Percentiles rank a stretch among this genome's conserved stretches.
phyloP scores from a whole-genome alignment of 2,797 vertebrate species.

The Pterois miles region DNA sequence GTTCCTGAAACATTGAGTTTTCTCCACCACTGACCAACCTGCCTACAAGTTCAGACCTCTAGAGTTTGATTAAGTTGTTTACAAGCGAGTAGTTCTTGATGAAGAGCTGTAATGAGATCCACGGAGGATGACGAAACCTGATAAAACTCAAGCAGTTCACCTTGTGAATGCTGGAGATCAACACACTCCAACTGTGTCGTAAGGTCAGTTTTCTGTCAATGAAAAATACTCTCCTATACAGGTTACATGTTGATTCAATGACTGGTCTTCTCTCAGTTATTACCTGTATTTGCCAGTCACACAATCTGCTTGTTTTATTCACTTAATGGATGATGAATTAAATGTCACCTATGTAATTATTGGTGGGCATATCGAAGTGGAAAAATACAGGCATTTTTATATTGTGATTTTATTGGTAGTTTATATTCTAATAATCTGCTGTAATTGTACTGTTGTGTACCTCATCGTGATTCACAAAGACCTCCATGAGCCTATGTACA shows the following conservation, averaged over 20 bases:
- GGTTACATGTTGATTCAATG: too few relatives aligned
- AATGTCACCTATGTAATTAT: conserved; percentile 39
- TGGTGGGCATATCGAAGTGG: conserved; percentile 30
- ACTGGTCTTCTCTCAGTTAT: too few relatives aligned
- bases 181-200: too few relatives aligned
- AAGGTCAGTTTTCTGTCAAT: too few relatives aligned
- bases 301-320: too few relatives aligned
- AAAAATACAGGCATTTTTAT: conserved; percentile 40
- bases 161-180: too few relatives aligned
- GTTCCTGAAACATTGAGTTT: too few relatives aligned
- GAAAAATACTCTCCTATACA: too few relatives aligned
- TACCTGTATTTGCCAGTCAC: too few relatives aligned
- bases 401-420: conserved; percentile 15
- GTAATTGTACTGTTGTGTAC: conserved; percentile 41
- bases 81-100: not conserved
- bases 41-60: not conserved
- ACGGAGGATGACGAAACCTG: not conserved
- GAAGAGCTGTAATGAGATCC: not conserved
- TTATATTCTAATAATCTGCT: conserved; percentile 41
- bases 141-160: too few relatives aligned
- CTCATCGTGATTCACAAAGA: conserved; percentile 24
- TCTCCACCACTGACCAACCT: too few relatives aligned
- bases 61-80: not conserved
- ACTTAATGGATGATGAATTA: not conserved
- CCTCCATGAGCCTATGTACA: conserved; percentile 68